Evolutionary conservation across 2,113 vertebrate species (phyloP).

Genomic region (Conger conger): DNA sequence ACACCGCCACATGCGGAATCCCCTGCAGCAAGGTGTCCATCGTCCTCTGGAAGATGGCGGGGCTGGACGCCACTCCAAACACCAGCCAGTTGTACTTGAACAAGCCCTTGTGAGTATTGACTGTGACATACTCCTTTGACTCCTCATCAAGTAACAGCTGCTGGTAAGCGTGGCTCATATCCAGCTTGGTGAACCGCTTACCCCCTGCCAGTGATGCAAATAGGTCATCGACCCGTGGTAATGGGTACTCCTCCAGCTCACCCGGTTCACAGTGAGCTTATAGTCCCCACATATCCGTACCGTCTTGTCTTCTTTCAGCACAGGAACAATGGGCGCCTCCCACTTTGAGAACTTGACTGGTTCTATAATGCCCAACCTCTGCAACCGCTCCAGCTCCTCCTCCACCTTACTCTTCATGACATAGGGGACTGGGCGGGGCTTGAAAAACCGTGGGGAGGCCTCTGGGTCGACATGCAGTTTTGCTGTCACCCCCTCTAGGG

Average conservation of each 20-base stretch:
- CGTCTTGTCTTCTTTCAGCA: not conserved
- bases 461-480: not conserved
- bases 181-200: too few species aligned
- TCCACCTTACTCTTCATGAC: conserved; percentile 27
- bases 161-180: conserved; percentile 7
- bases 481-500: conserved; percentile 9
- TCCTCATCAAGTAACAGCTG: not conserved
- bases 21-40: not conserved
- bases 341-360: conserved; percentile 19
- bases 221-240: conserved; percentile 14
- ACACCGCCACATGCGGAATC: not conserved
- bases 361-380: conserved; percentile 2
- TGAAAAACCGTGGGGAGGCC: conserved; percentile 9
- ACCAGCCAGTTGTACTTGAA: not conserved
- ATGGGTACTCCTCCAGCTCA: not conserved
- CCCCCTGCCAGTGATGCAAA: not conserved
- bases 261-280: conserved; percentile 9
- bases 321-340: not conserved
- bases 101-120: not conserved
- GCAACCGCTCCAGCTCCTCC: not conserved
- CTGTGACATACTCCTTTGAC: not conserved
- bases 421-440: conserved; percentile 22
- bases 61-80: not conserved
- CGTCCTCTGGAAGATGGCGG: conserved; percentile 15
- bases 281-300: not conserved